These are phyloP conservation scores for Rhyzopertha dominica DNA, from an alignment of 1,140 invertebrate genomes.

Conservation along the genomic window DNA sequence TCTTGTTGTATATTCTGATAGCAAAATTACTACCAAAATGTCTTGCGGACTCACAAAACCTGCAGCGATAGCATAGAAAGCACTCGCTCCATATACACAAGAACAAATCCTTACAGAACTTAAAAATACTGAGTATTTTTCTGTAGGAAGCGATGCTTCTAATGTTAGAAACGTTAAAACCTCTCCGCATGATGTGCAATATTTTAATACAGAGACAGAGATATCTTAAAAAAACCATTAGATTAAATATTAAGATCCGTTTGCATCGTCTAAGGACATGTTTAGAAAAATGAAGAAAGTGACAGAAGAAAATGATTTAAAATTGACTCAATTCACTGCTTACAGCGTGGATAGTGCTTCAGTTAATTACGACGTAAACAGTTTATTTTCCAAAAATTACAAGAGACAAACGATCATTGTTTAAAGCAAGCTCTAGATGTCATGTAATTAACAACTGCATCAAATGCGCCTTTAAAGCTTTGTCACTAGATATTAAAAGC, in stretches of 20 bases:
- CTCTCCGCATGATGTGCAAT: constrained; percentile 3
- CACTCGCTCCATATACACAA: not conserved
- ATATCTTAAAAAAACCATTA: not conserved
- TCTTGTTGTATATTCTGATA: not conserved
- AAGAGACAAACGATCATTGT: not conserved
- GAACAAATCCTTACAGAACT: constrained; percentile 4
- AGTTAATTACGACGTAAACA: constrained; percentile 1
- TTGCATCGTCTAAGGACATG: not conserved
- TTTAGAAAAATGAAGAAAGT: not conserved
- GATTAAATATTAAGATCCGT: constrained; percentile 6
- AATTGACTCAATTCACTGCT: not conserved
- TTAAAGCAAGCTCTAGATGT: not conserved
- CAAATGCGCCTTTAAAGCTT: constrained; percentile 1
- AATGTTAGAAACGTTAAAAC: constrained; percentile 4
- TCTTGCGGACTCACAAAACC: constrained; percentile 9
- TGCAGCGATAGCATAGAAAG: not conserved
- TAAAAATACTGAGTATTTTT: constrained; percentile 1
- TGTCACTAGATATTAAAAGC: not conserved
- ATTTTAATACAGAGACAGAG: not conserved
- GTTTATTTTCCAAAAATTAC: not conserved
- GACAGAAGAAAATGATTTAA: not conserved
- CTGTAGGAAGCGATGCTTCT: constrained; percentile 6
- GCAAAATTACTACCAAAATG: not conserved
- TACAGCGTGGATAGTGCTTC: constrained; percentile 5
- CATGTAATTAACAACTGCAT: constrained; percentile 2